Evolutionary conservation across 2,113 vertebrate species (phyloP), one percentile per base, ranked within the genome.

Genomic region (Tychaedon coryphoeus): DNA sequence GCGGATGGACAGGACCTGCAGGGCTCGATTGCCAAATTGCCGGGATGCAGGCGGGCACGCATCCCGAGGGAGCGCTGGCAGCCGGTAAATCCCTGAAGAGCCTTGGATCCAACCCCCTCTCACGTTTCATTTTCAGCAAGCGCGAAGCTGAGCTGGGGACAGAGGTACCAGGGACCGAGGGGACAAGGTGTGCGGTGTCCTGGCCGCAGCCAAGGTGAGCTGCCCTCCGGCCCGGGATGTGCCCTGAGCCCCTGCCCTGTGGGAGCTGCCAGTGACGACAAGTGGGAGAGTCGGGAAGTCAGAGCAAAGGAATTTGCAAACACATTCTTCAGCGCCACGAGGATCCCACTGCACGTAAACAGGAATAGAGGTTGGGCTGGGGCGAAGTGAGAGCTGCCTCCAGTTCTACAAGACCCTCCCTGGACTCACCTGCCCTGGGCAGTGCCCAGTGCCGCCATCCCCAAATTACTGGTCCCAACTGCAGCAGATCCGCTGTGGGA

Each of bases 301-400:
- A 95, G 83, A 92, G 87, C 95, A 90, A 94, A 97, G 96, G 97
- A 98, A 97, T 98, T 97, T 84, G 80, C 86, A 93, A 93, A 83
- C 92, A 88, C 96, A 93, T 97, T 96, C 95, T 97, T 90, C 65
- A 90, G 84, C 40, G 1, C 86, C 73, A 82, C 53, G 26, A 94
- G 93, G 94, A 96, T 93, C 93, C 93, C 38, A 31, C 23, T 5
- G 31, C 38, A 0, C 0, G 40, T 95, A 95, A 96, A 95, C 92
- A 97, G 93, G 93, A 96, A 95, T 34, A 96, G 54, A 96, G 78
- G 81, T 90, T 0, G n/a, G 66, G 69, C 86, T 8, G 4, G 67
- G 57, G 45, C 1, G 1, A 94, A 82, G 88, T 8, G 28, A 74
- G 72, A 77, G 38, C 53, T 58, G 84, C 40, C 54, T 20, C 38